Conservation (phyloP, 2,888 invertebrate genomes). For the Troglohyphantes excavatus region DNA sequence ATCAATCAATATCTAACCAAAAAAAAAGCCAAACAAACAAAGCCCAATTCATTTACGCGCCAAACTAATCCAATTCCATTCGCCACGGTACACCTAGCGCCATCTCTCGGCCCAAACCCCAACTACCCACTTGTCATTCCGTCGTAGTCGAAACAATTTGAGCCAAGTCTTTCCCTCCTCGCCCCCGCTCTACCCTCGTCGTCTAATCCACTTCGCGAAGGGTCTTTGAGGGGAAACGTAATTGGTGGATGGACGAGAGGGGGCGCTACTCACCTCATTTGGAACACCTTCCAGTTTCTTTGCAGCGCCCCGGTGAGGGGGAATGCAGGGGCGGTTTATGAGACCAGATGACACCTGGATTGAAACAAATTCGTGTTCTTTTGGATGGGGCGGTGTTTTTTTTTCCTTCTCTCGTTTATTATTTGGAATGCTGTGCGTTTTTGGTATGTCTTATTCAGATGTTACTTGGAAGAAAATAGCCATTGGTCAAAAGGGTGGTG, state of each 20-base stretch:
- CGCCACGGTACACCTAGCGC: conserved; percentile 17
- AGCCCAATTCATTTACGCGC: neutral
- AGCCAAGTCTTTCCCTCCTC: conserved; percentile 10
- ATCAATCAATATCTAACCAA: no score
- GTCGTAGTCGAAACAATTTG: conserved; percentile 54
- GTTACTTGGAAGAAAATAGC: no score
- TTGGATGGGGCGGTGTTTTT: neutral
- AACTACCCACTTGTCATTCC: conserved; percentile 44
- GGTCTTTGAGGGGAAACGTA: conserved; percentile 42
- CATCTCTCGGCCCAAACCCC: conserved; percentile 2
- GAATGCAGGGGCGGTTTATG: conserved; percentile 36
- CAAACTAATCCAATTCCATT: no score
- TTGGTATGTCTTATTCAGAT: no score
- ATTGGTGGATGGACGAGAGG: conserved; percentile 18
- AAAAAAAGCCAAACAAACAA: neutral
- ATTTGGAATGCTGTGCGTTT: no score
- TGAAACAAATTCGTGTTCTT: conserved; percentile 68
- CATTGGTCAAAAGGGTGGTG: no score
- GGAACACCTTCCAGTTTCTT: neutral
- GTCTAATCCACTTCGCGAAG: conserved; percentile 60
- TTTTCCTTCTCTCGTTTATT: no score
- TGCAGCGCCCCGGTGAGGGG: neutral
- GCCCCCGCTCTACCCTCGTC: no score
- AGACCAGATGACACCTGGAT: conserved; percentile 37
- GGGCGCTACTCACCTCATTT: conserved; percentile 17